Evolutionary conservation across 2,888 invertebrate species (phyloP).

Genomic region (Lamellibrachia satsuma): DNA sequence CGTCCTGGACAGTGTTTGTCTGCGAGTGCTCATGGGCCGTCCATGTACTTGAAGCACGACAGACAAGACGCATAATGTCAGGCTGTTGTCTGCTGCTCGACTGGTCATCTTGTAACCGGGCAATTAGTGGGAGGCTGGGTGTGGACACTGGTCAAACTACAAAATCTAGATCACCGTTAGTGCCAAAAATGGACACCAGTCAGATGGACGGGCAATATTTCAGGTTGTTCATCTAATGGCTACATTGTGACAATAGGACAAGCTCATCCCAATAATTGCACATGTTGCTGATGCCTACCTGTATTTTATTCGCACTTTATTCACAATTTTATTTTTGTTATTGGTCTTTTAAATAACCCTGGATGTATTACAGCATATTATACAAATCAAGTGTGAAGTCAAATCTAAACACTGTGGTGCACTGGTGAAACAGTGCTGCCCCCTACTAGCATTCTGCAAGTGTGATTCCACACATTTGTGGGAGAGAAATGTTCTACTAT

Average conservation of each 20-base stretch:
- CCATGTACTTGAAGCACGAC: neutral
- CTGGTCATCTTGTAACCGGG: neutral
- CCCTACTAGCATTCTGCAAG: neutral
- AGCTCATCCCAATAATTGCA: no score
- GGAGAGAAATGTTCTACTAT: neutral
- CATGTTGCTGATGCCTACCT: no score
- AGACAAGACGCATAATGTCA: neutral
- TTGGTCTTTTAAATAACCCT: no score
- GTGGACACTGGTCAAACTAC: neutral
- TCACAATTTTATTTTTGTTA: neutral
- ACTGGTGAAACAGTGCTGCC: neutral
- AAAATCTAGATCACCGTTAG: neutral
- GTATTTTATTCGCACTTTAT: no score
- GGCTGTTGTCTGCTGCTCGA: neutral
- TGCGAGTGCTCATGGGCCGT: neutral
- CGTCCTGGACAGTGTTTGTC: neutral
- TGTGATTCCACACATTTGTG: neutral
- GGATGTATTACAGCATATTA: no score
- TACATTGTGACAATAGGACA: no score
- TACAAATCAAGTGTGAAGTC: neutral
- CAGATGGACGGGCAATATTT: no score
- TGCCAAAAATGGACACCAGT: neutral
- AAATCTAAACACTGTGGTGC: neutral
- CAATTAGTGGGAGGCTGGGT: neutral
- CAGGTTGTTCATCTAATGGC: no score